phyloP scores from a whole-genome alignment of 2,113 vertebrate genomes.

The Glaucidium brasilianum region DNA sequence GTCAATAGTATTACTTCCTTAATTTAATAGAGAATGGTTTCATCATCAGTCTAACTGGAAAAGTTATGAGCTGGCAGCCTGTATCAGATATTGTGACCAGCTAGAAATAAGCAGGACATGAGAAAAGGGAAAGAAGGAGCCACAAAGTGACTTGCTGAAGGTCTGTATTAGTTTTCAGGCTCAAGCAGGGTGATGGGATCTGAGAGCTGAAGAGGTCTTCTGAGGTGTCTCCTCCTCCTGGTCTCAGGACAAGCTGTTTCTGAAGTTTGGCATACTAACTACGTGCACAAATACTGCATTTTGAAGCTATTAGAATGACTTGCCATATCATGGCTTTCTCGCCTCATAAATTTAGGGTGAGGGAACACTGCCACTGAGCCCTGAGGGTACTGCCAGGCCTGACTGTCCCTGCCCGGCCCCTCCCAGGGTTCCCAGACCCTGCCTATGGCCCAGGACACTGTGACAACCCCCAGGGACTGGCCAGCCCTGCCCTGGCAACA shows the following conservation, averaged over 20 bases:
- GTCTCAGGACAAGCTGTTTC: not conserved
- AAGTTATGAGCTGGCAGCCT: not conserved
- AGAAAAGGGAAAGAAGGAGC: not conserved
- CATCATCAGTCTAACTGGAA: not conserved
- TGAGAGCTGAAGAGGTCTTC: not conserved
- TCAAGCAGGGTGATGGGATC: not conserved
- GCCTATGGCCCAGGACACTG: not conserved
- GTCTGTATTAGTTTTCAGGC: not conserved
- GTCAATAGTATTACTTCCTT: not conserved
- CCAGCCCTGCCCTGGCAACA: not conserved
- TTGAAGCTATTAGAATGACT: not conserved
- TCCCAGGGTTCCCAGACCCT: not conserved
- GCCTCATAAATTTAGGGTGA: too few relatives aligned
- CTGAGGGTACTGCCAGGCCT: not conserved
- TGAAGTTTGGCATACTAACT: not conserved
- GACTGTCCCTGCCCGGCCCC: not conserved
- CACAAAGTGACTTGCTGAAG: not conserved
- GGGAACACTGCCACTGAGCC: fast-evolving
- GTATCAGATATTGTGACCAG: not conserved
- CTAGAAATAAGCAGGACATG: not conserved
- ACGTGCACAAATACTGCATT: not conserved
- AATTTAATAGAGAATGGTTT: not conserved
- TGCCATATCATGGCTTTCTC: not conserved
- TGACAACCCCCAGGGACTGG: fast-evolving
- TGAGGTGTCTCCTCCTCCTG: not conserved